Evolutionary conservation across 2,113 vertebrate species (phyloP), one percentile per base, ranked within the genome.

Genomic region (Ranitomeya variabilis): DNA sequence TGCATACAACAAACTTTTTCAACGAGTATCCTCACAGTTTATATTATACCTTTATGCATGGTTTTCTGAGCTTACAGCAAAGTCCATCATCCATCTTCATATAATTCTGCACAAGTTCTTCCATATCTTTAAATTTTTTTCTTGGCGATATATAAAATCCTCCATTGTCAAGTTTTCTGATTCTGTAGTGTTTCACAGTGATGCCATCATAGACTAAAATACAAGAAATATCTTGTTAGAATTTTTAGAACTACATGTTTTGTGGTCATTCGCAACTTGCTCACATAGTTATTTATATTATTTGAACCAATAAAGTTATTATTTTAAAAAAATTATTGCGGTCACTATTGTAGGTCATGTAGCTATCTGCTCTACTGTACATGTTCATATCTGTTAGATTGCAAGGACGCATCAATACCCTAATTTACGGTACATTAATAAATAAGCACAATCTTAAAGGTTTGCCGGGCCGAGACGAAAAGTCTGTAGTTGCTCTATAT

Each of bases 111-210:
- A 99, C 97, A 21, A 99, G 92, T 6, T 96, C 91, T 76, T 90
- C 94, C 85, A 99, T 66, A 0, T 95, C 96, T 59, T 85, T 12
- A 88, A 99, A 99, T 15, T 54, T 85, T 89, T 11, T 94, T 83
- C 4, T 91, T 79, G 7, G 93, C 0, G 94, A 93, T 71, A 99
- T 90, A 76, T 87, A 98, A 94, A 96, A 97, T 0, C 89, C 92
- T 3, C 94, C 97, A 26, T 88, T 92, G 0, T 97, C 95, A 80
- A 90, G n/a, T 90, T 69, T 95, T 89, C 6, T 94, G 85, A 99
- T 92, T 89, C 95, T 97, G 92, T 99, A 99, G 93, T 99, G 98
- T 91, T 97, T 99, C 92, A 98, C 97, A 69, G 13, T 92, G 0
- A 82, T 90, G 26, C 73, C 89, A 92, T 97, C 93, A 91, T 96